phyloP scores from a whole-genome alignment of 2,888 invertebrate genomes.

The Drosophila colorata region DNA sequence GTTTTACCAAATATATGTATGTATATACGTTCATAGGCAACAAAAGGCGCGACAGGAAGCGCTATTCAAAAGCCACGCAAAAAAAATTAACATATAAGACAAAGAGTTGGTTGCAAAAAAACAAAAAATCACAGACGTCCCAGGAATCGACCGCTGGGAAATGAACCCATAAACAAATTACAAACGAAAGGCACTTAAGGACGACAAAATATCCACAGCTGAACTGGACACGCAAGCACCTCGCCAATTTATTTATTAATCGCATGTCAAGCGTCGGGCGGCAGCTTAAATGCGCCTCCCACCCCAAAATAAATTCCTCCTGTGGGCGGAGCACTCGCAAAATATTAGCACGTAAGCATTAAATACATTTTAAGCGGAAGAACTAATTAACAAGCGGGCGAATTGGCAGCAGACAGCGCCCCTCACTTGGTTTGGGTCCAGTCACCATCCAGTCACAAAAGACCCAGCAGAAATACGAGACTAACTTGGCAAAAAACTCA shows the following conservation, averaged over 20 bases:
- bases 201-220: constrained; percentile 27
- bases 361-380: constrained; percentile 76
- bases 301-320: neutral
- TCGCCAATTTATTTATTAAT: constrained; percentile 77
- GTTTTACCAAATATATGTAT: constrained; percentile 29
- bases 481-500: constrained; percentile 70
- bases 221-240: constrained; percentile 63
- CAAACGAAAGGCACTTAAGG: constrained; percentile 66
- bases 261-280: constrained; percentile 71
- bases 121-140: constrained; percentile 80
- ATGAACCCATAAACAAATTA: constrained; percentile 83
- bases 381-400: constrained; percentile 72
- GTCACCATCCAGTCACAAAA: constrained; percentile 14
- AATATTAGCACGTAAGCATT: constrained; percentile 72
- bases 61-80: constrained; percentile 50
- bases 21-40: constrained; percentile 25
- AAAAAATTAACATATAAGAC: constrained; percentile 31
- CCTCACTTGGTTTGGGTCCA: constrained; percentile 1
- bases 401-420: constrained; percentile 42
- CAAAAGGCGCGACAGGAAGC: constrained; percentile 54
- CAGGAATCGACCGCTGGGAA: constrained; percentile 84
- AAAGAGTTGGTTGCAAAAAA: constrained; percentile 6
- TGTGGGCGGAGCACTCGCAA: constrained; percentile 34
- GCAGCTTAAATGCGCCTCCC: constrained; percentile 11
- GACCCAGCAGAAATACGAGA: constrained; percentile 25